phyloP scores from a whole-genome alignment of 2,888 invertebrate genomes.

The Hydriomena furcata region DNA sequence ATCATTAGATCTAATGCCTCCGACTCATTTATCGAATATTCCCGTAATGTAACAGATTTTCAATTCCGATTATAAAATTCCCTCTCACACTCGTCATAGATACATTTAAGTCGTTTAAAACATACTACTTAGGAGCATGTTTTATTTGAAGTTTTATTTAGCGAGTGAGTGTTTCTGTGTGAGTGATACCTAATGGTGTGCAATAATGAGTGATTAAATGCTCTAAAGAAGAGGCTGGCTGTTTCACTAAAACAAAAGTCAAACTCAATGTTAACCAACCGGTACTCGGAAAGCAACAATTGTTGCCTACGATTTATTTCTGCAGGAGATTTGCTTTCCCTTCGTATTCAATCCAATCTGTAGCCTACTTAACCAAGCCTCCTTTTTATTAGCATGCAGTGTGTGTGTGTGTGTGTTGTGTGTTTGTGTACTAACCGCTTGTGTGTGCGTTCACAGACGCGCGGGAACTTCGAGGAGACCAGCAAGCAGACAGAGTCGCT shows the following conservation, averaged over 20 bases:
- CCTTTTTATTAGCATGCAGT: constrained; percentile 1
- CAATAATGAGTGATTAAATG: constrained; percentile 5
- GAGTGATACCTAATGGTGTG: constrained; percentile 1
- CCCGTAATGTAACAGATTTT: constrained; percentile 8
- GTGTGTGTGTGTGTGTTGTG: constrained; percentile 18
- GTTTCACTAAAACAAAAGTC: too few relatives aligned
- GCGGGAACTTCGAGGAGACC: constrained; percentile 96
- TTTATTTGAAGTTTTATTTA: constrained; percentile 13
- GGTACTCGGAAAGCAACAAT: too few relatives aligned
- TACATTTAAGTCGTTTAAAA: not conserved
- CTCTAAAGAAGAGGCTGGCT: constrained; percentile 3
- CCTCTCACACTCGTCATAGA: not conserved
- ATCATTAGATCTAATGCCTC: not conserved
- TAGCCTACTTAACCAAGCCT: not conserved
- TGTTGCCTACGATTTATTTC: too few relatives aligned
- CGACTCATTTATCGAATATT: constrained; percentile 11
- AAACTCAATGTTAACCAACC: too few relatives aligned
- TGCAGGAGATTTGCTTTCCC: too few relatives aligned
- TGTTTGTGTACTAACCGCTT: constrained; percentile 24
- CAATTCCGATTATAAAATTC: not conserved
- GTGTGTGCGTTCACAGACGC: constrained; percentile 85
- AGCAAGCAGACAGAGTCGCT: constrained; percentile 95
- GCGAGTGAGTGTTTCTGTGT: constrained; percentile 12
- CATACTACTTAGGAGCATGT: constrained; percentile 18
- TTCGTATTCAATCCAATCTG: too few relatives aligned